Evolutionary conservation across 35 echinoderm and acorn worm species (phyloP), one percentile per base, ranked within the genome.

Genomic region (Ophiothrix spiculata): DNA sequence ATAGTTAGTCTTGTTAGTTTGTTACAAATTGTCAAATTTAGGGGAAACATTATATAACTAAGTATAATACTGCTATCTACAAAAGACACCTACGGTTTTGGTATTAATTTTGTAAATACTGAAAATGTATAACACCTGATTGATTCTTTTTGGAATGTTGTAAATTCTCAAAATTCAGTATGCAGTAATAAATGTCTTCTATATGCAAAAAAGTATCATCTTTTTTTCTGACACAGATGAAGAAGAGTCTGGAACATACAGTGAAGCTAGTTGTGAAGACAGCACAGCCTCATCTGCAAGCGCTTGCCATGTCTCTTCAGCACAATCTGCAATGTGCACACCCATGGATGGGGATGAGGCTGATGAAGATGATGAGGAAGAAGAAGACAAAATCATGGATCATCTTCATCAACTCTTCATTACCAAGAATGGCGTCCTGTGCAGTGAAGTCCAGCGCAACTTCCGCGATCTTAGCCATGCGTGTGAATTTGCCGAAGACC

Each of bases 381-480:
- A 56, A 13, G 31, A 35, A 29, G 81, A 63, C 33, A 32, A 79
- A 13, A 75, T 77, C 38, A 86, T 76, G 69, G 84, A 76, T 35
- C 81, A 63, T 35, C 81, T 64, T 23, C 46, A 63, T 35, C 81
- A 83, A 60, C 33, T 82, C 32, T 89, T 89, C 40, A 75, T 89
- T 38, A 82, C 79, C 35, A 89, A 88, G 56, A 89, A 89, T 36
- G 49, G 56, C 1, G 87, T 89, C n/a, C 79, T 89, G 34, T 89
- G 87, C 32, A 82, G 79, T 31, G 87, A 89, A 45, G 87, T 89
- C 31, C 79, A 74, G 40, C 78, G 79, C 77, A 89, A 89, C 38
- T 89, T 89, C 39, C 79, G 87, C 42, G 79, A 89, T 37, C 56
- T 89, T 35, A 81, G 42, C 39, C 87, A 89, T 73, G 87, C 78